These are phyloP conservation scores for Formica exsecta DNA, from an alignment of 1,140 invertebrate genomes.

Conservation along the genomic window DNA sequence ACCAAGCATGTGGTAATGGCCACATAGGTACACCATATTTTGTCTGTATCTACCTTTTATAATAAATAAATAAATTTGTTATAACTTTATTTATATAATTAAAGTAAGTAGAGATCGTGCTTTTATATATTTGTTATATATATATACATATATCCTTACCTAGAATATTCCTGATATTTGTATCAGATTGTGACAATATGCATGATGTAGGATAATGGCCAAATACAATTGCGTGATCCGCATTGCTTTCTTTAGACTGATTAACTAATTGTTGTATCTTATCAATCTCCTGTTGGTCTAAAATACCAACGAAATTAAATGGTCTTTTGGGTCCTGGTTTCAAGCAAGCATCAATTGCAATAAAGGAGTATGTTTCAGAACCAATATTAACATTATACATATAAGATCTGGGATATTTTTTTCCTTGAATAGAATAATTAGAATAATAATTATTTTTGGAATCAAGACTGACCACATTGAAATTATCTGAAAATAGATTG, in stretches of 20 bases:
- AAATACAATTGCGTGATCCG: slow-evolving; percentile 93
- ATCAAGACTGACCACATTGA: slow-evolving; percentile 91
- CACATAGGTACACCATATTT: slow-evolving; percentile 94
- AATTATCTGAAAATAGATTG: slow-evolving; percentile 92
- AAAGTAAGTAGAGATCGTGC: no score
- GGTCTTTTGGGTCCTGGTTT: slow-evolving; percentile 94
- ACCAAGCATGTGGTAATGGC: slow-evolving; percentile 95
- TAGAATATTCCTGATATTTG: slow-evolving; percentile 88
- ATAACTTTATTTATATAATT: neutral
- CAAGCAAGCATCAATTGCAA: slow-evolving; percentile 95
- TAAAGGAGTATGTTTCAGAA: slow-evolving; percentile 91
- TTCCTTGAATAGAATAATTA: slow-evolving; percentile 94
- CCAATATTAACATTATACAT: slow-evolving; percentile 89
- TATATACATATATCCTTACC: slow-evolving; percentile 77
- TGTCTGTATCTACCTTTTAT: slow-evolving; percentile 84
- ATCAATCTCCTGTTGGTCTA: slow-evolving; percentile 88
- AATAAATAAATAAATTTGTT: slow-evolving; percentile 19
- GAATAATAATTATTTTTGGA: slow-evolving; percentile 92
- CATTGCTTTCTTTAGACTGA: slow-evolving; percentile 83
- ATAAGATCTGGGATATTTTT: slow-evolving; percentile 91
- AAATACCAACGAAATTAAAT: slow-evolving; percentile 96
- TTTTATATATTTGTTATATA: neutral
- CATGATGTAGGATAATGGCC: slow-evolving; percentile 97
- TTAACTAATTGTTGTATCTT: slow-evolving; percentile 87
- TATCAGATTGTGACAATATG: slow-evolving; percentile 89